phyloP scores from a whole-genome alignment of 2,888 invertebrate genomes.

The Fragum whitleyi region DNA sequence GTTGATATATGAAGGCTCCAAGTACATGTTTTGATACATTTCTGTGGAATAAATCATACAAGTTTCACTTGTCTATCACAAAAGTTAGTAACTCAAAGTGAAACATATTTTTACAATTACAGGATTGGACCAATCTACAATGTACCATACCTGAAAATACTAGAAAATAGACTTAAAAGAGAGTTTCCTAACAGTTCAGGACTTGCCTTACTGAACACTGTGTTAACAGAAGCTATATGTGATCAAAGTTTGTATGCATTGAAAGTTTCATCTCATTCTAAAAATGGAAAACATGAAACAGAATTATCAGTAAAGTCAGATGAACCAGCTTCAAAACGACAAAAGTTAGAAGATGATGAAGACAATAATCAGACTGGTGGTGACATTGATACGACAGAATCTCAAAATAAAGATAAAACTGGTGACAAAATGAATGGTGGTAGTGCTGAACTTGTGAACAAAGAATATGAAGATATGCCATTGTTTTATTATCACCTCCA shows the following conservation, averaged over 20 bases:
- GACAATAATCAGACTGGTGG: too few relatives aligned
- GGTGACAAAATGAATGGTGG: background rate
- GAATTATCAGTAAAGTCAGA: background rate
- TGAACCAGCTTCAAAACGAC: conserved; percentile 2
- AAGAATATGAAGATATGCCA: conserved; percentile 51
- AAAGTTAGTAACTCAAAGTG: too few relatives aligned
- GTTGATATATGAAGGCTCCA: too few relatives aligned
- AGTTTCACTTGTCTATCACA: too few relatives aligned
- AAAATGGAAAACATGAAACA: background rate
- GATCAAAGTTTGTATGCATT: conserved; percentile 2
- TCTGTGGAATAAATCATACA: too few relatives aligned
- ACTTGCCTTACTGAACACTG: conserved; percentile 26
- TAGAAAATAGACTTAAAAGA: conserved; percentile 25
- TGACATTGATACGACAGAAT: background rate
- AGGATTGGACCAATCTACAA: conserved; percentile 64
- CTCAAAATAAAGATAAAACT: background rate
- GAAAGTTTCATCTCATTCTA: background rate
- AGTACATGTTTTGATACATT: too few relatives aligned
- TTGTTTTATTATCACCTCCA: conserved; percentile 79
- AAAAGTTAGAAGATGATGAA: background rate
- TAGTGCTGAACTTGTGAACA: background rate
- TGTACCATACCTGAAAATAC: conserved; percentile 45
- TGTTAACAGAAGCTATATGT: conserved; percentile 55
- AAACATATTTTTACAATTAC: conserved; percentile 3
- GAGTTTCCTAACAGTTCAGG: conserved; percentile 39